Conservation (phyloP, 1,140 invertebrate species). For the Drosophila jambulina region DNA sequence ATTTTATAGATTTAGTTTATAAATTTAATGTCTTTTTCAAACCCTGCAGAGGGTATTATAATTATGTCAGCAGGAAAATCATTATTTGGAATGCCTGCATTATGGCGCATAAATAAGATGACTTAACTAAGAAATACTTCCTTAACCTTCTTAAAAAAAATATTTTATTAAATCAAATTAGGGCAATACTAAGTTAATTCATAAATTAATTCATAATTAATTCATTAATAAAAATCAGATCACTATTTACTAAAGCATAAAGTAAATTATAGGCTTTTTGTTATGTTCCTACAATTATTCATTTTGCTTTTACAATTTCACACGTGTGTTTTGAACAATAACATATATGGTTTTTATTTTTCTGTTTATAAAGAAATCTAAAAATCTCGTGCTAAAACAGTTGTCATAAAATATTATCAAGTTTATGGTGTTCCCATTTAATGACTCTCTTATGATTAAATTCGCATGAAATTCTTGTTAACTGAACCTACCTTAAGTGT, state of each 20-base stretch:
- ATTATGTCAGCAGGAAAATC: background rate
- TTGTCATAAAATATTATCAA: conserved; percentile 10
- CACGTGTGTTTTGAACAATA: background rate
- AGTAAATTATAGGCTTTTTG: background rate
- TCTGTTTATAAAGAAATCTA: too few relatives aligned
- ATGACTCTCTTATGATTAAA: conserved; percentile 2
- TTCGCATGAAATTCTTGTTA: background rate
- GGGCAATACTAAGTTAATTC: background rate
- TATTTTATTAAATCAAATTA: background rate
- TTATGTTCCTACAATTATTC: background rate
- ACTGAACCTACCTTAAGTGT: conserved; percentile 30
- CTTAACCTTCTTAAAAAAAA: background rate
- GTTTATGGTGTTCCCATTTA: background rate
- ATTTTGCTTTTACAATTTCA: background rate
- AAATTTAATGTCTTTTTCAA: background rate
- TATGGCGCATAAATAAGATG: background rate
- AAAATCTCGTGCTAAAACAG: background rate
- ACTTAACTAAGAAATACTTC: background rate
- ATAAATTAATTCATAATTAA: too few relatives aligned
- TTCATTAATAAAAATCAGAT: background rate
- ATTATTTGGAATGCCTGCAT: too few relatives aligned
- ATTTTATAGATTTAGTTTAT: background rate
- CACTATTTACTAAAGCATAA: background rate
- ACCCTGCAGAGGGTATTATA: background rate
- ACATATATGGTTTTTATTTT: background rate